These are phyloP conservation scores for Caenorhabditis brenneri DNA, from an alignment of 1,140 invertebrate genomes.

Conservation along the genomic window DNA sequence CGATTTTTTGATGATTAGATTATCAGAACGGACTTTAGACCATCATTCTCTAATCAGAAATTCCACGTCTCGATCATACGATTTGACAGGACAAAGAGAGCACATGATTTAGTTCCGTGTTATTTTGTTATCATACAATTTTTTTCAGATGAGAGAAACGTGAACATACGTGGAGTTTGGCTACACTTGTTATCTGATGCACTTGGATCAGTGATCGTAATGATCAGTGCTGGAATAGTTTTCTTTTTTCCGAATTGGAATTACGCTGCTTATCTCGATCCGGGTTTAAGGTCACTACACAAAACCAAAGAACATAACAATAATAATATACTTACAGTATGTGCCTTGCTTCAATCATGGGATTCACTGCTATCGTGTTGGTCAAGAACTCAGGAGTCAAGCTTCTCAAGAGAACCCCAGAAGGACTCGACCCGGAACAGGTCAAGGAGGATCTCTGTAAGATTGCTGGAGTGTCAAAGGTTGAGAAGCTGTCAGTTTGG, in stretches of 20 bases:
- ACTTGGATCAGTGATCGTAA: constrained; percentile 87
- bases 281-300: constrained; percentile 79
- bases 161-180: constrained; percentile 98
- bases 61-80: background rate
- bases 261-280: constrained; percentile 85
- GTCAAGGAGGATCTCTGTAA: background rate
- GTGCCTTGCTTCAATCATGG: background rate
- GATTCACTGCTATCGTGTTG: background rate
- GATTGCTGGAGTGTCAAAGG: background rate
- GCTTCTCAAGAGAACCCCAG: background rate
- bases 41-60: background rate
- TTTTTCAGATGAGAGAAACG: constrained; percentile 74
- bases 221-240: constrained; percentile 84
- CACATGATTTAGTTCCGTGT: background rate
- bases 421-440: background rate
- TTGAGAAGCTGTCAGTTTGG: constrained; percentile 8
- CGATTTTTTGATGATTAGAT: background rate
- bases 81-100: background rate
- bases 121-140: background rate
- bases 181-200: constrained; percentile 96
- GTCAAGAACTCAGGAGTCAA: background rate
- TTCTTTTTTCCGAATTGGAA: constrained; percentile 81
- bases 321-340: background rate
- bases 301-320: background rate
- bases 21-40: background rate